Evolutionary conservation across 1,140 invertebrate species (phyloP), one percentile per base, ranked within the genome.

Genomic region (Lasioglossum albipes): DNA sequence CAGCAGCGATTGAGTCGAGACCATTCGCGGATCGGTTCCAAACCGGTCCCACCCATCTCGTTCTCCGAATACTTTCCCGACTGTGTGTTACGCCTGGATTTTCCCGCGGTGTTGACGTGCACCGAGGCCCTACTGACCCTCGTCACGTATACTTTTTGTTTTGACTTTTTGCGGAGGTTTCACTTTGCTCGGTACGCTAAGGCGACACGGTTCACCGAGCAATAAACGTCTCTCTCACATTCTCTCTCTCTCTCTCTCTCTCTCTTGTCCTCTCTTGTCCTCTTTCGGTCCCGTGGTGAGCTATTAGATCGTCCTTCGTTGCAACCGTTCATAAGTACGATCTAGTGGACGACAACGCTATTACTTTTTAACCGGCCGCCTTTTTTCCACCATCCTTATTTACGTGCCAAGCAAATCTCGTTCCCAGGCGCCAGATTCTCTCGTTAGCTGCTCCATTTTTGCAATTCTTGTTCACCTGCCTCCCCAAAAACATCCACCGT

Each of bases 291-390:
- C 57, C 73, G 27, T 45, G 31, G 36, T 4, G 27, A 67, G 61
- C 31, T 66, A 45, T 82, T 74, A 70, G 80, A 65, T 75, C 45
- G 71, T 83, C 78, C 84, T 81, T 86, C 84, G 82, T 83, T n/a
- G 54, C 77, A 79, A 71, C 65, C 71, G 65, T 72, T 79, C 73
- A 74, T 79, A 79, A 79, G 77, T 79, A 79, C 77, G 66, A 79
- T 79, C 77, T 66, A 79, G 62, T 36, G 71, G 70, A 79, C 77
- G 71, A 74, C 77, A 62, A 74, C 70, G 70, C 45, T 49, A 71
- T 77, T 73, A 64, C 72, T 74, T 76, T 81, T 73, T 75, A 81
- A 79, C 75, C 62, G n/a, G 77, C 36, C n/a, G 77, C 27, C 45
- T 49, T 77, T 61, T 20, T 61, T 45, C 70, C 54, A 22, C 80